A percentile compares a stretch with the other conserved stretches of the same genome.
phyloP scores from a whole-genome alignment of 2,113 vertebrate species.

The Butorides virescens region DNA sequence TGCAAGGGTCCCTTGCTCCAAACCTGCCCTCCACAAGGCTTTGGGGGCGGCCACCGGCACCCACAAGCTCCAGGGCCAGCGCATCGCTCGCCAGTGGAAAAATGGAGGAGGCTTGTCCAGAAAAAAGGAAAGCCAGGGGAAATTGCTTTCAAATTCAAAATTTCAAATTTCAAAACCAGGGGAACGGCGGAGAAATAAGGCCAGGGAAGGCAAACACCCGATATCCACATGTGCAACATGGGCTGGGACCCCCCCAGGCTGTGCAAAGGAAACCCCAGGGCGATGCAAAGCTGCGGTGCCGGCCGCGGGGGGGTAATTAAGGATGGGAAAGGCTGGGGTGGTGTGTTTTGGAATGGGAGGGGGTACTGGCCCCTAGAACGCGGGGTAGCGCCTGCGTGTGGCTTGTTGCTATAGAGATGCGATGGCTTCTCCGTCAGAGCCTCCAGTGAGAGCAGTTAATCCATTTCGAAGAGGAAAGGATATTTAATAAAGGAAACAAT shows the following conservation, averaged over 20 bases:
- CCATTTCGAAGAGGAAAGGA: conserved; percentile 40
- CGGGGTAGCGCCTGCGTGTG: fast-evolving
- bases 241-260: fast-evolving
- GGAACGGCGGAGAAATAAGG: not conserved
- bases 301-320: fast-evolving
- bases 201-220: fast-evolving
- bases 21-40: too few relatives aligned
- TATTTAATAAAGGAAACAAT: conserved; percentile 62
- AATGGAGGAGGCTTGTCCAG: fast-evolving
- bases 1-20: not conserved
- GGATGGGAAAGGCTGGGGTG: not conserved
- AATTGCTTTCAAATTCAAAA: too few relatives aligned
- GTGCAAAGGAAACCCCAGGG: not conserved
- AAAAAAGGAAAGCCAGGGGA: too few relatives aligned
- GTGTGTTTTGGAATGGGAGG: not conserved
- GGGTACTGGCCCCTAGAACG: fast-evolving
- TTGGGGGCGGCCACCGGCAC: not conserved
- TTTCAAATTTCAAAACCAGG: too few relatives aligned
- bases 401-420: not conserved
- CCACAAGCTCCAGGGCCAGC: not conserved
- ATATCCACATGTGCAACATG: fast-evolving
- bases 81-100: fast-evolving
- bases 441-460: conserved; percentile 24
- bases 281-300: fast-evolving
- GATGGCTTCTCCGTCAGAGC: not conserved